phyloP scores from a whole-genome alignment of 2,888 invertebrate species.

The Eilema caniola region DNA sequence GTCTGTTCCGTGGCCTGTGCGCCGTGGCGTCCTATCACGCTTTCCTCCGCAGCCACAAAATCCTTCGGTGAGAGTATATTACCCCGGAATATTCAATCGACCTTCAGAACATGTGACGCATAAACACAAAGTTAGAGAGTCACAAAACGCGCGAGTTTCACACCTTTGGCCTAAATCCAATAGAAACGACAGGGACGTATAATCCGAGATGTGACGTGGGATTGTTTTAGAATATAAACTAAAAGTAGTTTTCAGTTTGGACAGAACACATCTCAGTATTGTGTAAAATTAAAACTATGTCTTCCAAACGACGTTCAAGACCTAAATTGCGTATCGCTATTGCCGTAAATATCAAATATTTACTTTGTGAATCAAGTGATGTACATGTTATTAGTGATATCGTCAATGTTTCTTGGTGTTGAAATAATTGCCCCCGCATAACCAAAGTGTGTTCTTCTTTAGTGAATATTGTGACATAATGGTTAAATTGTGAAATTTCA shows the following conservation, averaged over 20 bases:
- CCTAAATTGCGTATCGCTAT: constrained; percentile 81
- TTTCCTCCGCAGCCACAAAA: constrained; percentile 74
- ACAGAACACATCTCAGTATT: constrained; percentile 65
- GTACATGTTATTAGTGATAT: constrained; percentile 66
- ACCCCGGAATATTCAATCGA: constrained; percentile 64
- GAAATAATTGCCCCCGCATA: constrained; percentile 20
- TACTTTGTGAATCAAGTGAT: constrained; percentile 71
- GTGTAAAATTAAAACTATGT: constrained; percentile 70
- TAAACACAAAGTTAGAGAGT: constrained; percentile 79
- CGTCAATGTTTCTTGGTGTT: constrained; percentile 53
- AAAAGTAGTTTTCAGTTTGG: constrained; percentile 74
- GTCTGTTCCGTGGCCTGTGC: constrained; percentile 92
- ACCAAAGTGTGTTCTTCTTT: neutral
- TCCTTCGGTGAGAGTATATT: constrained; percentile 81
- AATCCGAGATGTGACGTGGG: constrained; percentile 75
- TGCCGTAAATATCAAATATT: constrained; percentile 81
- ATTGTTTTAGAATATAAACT: constrained; percentile 73
- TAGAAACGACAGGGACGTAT: constrained; percentile 74
- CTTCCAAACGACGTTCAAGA: constrained; percentile 78
- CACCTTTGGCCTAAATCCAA: constrained; percentile 85
- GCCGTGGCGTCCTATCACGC: constrained; percentile 86
- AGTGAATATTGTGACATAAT: constrained; percentile 32
- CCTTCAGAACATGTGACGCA: constrained; percentile 73
- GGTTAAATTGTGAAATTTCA: constrained; percentile 71
- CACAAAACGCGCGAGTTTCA: constrained; percentile 75